Base-by-base conservation (phyloP, 1,140 invertebrate species). In the Lordiphosa collinella region DNA sequence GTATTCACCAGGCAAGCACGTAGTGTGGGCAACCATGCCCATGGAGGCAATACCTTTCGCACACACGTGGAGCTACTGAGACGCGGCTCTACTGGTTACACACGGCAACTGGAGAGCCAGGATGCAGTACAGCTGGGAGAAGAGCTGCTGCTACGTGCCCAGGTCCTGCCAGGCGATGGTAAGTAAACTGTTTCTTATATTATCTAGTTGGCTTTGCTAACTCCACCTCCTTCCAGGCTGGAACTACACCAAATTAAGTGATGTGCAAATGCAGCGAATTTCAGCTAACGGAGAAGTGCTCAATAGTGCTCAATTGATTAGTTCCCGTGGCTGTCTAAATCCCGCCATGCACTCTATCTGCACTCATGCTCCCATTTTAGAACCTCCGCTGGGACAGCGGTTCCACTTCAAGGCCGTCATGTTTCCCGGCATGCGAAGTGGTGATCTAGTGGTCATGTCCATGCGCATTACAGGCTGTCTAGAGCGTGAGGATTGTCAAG, bases 351-450 rank as follows among this genome's bases (percentile, higher is more conserved):
- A 88, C 29, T 89, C 87, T 9, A 88, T 93, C 12, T 92, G 91
- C 52, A 90, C 92, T 2, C 59, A 90, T 70, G 71, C 92, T 71
- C 90, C 93, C 54, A 79, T 90, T n/a, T 38, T 53, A 5, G 88
- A 89, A 18, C 73, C 76, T n/a, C 86, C 88, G 1, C 29, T 89
- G n/a, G 87, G 88, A 0, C 80, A 88, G 43, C 41, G 80, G 4
- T 58, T 89, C 4, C 49, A 43, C 43, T 93, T 93, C 64, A 90
- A 92, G 40, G 92, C 92, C 0, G 93, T 94, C 50, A 91, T 93
- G 89, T 94, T 94, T 69, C 92, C 93, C 59, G 92, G 92, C 4
- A 93, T 93, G 91, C 89, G 89, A 14, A 91, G 91, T 59, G 92
- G 91, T 1, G 93, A 94, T 55, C 90, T 92, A 34, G 90, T 94